Evolutionary conservation across 2,113 vertebrate genomes (phyloP), one percentile per base, ranked within the genome.

Genomic region (Murina feae): DNA sequence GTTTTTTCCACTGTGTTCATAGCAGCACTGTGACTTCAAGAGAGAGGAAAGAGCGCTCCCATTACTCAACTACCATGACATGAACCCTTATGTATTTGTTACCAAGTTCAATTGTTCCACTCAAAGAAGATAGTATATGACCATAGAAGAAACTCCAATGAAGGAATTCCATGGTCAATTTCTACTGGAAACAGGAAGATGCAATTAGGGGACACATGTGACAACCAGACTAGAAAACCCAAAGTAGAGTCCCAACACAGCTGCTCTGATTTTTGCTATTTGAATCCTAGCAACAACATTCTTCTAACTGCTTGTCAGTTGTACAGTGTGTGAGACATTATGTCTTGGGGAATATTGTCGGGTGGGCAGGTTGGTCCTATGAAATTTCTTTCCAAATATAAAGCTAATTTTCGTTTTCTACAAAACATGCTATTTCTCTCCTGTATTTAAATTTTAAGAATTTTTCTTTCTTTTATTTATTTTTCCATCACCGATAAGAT

Each of bases 351-450:
- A 58, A 7, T 69, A 86, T 71, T 89, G 10, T 93, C 90, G 9
- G 13, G 51, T 88, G 25, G 71, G 74, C 74, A n/a, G 10, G 13
- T 53, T 93, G 55, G 91, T 86, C 35, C 87, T 66, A 39, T 76
- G 75, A 89, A 82, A 83, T 86, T 86, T 25, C 20, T 80, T 96
- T 96, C 75, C 25, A 63, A 81, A 6, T 55, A 28, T 49, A 90
- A 78, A 47, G 8, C 39, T 95, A 94, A 95, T 86, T 91, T 85
- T 20, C 55, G 55, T 80, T 95, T 93, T 91, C 58, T 91, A 32
- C 17, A 94, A 78, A 68, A 74, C 23, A 78, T 21, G 25, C 23
- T 51, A 17, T 53, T 94, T 60, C 9, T 25, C 7, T 65, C 49
- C 84, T 60, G 14, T 23, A 89, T 78, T 94, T 89, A 94, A 82